Evolutionary conservation across 1,140 invertebrate genomes (phyloP).

Genomic region (Heliconius eleuchia): DNA sequence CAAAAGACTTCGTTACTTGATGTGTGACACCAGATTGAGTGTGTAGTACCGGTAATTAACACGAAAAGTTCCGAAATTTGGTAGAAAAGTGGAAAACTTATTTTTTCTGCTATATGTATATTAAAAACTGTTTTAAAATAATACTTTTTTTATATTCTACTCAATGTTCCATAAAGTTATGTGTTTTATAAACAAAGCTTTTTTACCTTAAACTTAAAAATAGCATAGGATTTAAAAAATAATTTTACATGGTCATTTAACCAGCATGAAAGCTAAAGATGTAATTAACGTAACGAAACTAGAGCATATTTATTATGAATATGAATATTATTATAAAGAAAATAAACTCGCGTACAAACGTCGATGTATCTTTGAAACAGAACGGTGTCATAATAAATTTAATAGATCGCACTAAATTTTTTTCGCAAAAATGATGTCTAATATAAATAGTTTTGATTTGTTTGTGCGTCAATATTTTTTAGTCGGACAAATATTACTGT

Average conservation of each 20-base stretch:
- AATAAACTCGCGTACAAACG: constrained; percentile 3
- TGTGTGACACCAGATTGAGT: too few species aligned
- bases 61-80: too few species aligned
- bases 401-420: constrained; percentile 1
- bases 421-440: not conserved
- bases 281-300: not conserved
- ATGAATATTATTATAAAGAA: constrained; percentile 3
- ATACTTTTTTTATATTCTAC: too few species aligned
- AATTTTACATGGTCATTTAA: not conserved
- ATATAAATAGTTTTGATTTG: not conserved
- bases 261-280: not conserved
- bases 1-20: too few species aligned
- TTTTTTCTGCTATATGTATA: too few species aligned
- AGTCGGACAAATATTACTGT: not conserved
- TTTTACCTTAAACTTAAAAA: too few species aligned
- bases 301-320: constrained; percentile 10
- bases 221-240: too few species aligned
- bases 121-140: too few species aligned
- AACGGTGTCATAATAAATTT: constrained; percentile 8
- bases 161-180: too few species aligned
- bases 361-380: constrained; percentile 1
- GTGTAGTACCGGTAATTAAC: too few species aligned
- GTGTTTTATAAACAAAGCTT: too few species aligned
- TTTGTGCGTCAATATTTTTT: not conserved
- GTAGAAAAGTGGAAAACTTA: too few species aligned